Percentiles rank a stretch among this genome's conserved stretches.
These are phyloP conservation scores for Vesta saturnalis DNA, from an alignment of 2,888 invertebrate genomes.

Conservation along the genomic window DNA sequence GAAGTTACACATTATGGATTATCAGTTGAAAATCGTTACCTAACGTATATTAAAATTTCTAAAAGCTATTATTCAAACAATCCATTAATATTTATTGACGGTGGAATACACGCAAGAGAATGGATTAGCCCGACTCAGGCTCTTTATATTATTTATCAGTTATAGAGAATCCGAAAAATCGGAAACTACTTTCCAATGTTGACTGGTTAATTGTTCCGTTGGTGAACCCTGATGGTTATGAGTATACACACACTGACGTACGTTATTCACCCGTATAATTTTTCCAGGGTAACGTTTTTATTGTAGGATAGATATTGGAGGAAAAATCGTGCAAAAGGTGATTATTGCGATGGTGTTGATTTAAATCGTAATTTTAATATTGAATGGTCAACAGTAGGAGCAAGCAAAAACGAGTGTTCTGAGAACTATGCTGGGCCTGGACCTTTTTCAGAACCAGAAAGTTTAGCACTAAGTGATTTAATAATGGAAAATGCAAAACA, in stretches of 20 bases:
- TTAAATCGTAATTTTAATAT: too few relatives aligned
- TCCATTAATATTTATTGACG: slow-evolving; percentile 70
- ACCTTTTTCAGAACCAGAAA: slow-evolving; percentile 66
- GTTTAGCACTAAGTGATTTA: slow-evolving; percentile 68
- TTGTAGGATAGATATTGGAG: too few relatives aligned
- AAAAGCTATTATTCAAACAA: slow-evolving; percentile 64
- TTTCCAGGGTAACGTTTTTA: slow-evolving; percentile 39
- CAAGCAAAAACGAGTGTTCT: slow-evolving; percentile 52
- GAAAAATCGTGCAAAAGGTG: not conserved
- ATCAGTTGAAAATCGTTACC: slow-evolving; percentile 67
- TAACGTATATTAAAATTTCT: slow-evolving; percentile 72
- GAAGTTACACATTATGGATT: slow-evolving; percentile 67
- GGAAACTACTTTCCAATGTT: slow-evolving; percentile 66
- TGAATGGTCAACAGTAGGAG: slow-evolving; percentile 31
- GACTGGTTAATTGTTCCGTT: slow-evolving; percentile 77
- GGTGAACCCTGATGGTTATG: too few relatives aligned
- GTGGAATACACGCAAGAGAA: slow-evolving; percentile 73
- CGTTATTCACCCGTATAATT: slow-evolving; percentile 46
- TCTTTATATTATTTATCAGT: slow-evolving; percentile 72
- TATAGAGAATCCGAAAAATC: slow-evolving; percentile 68
- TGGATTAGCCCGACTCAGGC: slow-evolving; percentile 76
- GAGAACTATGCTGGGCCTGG: slow-evolving; percentile 59
- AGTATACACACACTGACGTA: slow-evolving; percentile 63
- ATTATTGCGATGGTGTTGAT: not conserved
- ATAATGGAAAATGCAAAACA: slow-evolving; percentile 63